A percentile compares a stretch with the other conserved stretches of the same genome.
These are phyloP conservation scores for Galerucella pusilla DNA, from an alignment of 2,888 invertebrate species.

Conservation along the genomic window DNA sequence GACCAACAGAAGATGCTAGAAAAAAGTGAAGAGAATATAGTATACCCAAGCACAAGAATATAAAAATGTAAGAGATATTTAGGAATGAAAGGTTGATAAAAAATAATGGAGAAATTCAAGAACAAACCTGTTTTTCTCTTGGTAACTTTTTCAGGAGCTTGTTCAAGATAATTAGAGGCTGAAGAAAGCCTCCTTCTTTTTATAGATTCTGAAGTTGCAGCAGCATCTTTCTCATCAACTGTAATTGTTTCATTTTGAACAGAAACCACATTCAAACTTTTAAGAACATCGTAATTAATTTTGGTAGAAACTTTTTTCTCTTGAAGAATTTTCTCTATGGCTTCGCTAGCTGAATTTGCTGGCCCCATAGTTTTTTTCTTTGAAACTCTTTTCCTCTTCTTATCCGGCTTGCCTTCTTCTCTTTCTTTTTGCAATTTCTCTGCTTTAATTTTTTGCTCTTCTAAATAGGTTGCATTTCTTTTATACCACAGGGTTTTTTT, in stretches of 20 bases:
- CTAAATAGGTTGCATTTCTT: slow-evolving; percentile 87
- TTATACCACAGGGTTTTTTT: slow-evolving; percentile 91
- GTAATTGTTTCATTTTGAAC: slow-evolving; percentile 57
- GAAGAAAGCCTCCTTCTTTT: slow-evolving; percentile 47
- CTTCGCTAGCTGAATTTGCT: slow-evolving; percentile 79
- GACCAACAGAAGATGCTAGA: slow-evolving; percentile 26
- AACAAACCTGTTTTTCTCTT: slow-evolving; percentile 26
- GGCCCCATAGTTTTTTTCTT: slow-evolving; percentile 75
- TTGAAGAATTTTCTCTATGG: slow-evolving; percentile 64
- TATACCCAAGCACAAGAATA: too few relatives aligned
- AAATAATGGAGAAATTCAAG: neutral
- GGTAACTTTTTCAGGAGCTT: slow-evolving; percentile 32
- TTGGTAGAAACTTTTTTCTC: slow-evolving; percentile 96
- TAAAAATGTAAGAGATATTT: too few relatives aligned
- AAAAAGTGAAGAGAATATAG: neutral
- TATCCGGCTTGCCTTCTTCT: slow-evolving; percentile 89
- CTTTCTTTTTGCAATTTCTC: slow-evolving; percentile 82
- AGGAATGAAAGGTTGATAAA: too few relatives aligned
- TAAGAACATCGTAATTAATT: slow-evolving; percentile 97
- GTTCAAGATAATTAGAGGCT: slow-evolving; percentile 37
- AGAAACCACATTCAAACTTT: slow-evolving; percentile 73
- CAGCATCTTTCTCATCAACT: slow-evolving; percentile 41
- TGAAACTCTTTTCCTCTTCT: slow-evolving; percentile 76
- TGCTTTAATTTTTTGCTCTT: slow-evolving; percentile 87
- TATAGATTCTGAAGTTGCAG: slow-evolving; percentile 45